Conservation (phyloP, 2,888 invertebrate genomes). For the Lepeophtheirus nordmannii region DNA sequence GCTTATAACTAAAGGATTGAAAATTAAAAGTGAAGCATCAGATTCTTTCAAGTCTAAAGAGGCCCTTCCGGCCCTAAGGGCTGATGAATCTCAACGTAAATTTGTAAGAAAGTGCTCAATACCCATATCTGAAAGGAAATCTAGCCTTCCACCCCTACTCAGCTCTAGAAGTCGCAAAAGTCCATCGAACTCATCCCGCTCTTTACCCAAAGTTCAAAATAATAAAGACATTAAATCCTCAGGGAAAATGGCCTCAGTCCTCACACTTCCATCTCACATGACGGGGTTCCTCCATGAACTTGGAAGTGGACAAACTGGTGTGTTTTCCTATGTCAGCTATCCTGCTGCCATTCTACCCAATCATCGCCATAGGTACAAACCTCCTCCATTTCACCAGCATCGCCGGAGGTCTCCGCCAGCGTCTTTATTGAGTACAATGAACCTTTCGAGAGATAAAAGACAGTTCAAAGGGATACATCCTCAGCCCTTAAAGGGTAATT, state of each 20-base stretch:
- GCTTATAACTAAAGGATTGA: neutral
- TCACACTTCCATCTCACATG: conserved; percentile 22
- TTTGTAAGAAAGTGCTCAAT: neutral
- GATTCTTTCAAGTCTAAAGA: neutral
- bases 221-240: too few species aligned
- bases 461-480: neutral
- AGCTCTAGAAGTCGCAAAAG: neutral
- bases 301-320: conserved; percentile 1
- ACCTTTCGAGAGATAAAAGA: neutral
- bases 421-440: neutral
- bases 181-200: too few species aligned
- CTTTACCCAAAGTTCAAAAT: too few species aligned
- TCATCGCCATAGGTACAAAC: neutral
- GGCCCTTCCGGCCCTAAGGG: neutral
- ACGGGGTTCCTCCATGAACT: conserved; percentile 18
- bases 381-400: neutral
- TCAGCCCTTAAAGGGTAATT: neutral
- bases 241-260: neutral
- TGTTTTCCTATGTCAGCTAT: conserved; percentile 3
- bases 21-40: too few species aligned
- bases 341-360: conserved; percentile 7
- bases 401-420: neutral
- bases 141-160: neutral
- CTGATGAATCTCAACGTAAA: neutral
- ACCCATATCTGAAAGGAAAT: neutral